phyloP scores from a whole-genome alignment of 2,888 invertebrate genomes.

The Dicyrtomina minuta region DNA sequence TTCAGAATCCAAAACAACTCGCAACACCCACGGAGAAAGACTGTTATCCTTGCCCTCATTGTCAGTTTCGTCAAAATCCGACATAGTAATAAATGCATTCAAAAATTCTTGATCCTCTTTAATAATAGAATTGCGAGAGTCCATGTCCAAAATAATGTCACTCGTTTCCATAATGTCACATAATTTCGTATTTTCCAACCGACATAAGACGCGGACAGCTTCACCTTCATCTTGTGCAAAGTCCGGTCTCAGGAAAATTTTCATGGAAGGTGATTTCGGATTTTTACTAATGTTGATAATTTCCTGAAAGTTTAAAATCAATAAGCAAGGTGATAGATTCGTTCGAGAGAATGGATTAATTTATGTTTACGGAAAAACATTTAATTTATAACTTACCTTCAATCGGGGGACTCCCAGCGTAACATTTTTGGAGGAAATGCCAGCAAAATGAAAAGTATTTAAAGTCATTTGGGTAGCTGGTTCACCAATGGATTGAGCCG shows the following conservation, averaged over 20 bases:
- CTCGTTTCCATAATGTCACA: slow-evolving; percentile 97
- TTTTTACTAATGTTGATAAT: slow-evolving; percentile 97
- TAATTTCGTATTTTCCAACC: slow-evolving; percentile 95
- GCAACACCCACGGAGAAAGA: slow-evolving; percentile 95
- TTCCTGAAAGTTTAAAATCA: slow-evolving; percentile 56
- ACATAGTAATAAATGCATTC: slow-evolving; percentile 99
- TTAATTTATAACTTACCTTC: slow-evolving; percentile 74
- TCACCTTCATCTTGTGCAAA: slow-evolving; percentile 99
- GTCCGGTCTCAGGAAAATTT: slow-evolving; percentile 96
- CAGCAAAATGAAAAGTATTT: slow-evolving; percentile 99
- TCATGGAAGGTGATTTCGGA: slow-evolving; percentile 98
- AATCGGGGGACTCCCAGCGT: slow-evolving; percentile 98
- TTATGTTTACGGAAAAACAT: too few species aligned
- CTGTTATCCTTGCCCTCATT: too few species aligned
- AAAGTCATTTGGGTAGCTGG: slow-evolving; percentile 99
- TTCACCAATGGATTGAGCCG: slow-evolving; percentile 98
- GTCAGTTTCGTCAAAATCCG: slow-evolving; percentile 98
- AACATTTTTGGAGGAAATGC: slow-evolving; percentile 99
- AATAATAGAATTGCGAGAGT: slow-evolving; percentile 97
- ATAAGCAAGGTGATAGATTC: too few species aligned
- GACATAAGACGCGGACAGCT: slow-evolving; percentile 96
- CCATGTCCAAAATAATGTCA: slow-evolving; percentile 99
- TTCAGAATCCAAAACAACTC: slow-evolving; percentile 97
- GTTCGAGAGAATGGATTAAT: too few species aligned
- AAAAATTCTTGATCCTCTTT: slow-evolving; percentile 99